Evolutionary conservation across 2,888 invertebrate genomes (phyloP), one percentile per base, ranked within the genome.

Genomic region (Arrhopalites spinosus): DNA sequence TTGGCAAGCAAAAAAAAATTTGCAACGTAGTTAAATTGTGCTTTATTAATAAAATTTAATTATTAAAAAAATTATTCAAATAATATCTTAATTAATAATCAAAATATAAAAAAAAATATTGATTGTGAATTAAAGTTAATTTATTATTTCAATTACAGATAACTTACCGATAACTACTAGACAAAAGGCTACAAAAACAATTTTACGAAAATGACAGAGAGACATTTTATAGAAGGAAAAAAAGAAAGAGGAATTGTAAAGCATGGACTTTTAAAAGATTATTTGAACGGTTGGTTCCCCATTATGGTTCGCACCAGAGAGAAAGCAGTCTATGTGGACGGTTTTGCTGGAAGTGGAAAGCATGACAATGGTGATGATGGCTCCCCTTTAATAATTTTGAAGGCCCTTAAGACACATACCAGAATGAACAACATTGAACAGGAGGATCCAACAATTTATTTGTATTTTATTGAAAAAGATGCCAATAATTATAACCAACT

Each of bases 251-350:
- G 66, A 2, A 1, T 1, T 7, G 66, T 29, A 8, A 66, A 66
- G 20, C 66, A 66, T n/a, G 20, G 5, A 1, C 2, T 66, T 11
- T 20, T 66, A 2, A 66, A 66, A 43, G n/a, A 5, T 5, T 66
- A 43, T 20, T 1, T 66, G 20, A 43, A 66, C 17, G 66, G 8
- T 23, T 66, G 66, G 66, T 43, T 66, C 30, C 66, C 66, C 66
- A 36, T 30, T 43, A 66, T 66, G 66, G 11, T 43, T 1, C 8
- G 5, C 13, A 20, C 8, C 8, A 11, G 15, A 25, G 29, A 8
- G 30, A n/a, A 3, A 17, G 20, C 23, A 30, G 66, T 66, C 20
- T 66, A 66, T 11, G 66, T 66, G 66, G 66, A 66, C n/a, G 66
- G 66, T 1, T 66, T 66, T 66, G 66, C 66, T 25, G 66, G 66